Percentiles rank a stretch among this genome's conserved stretches.
Evolutionary conservation across 2,113 vertebrate species (phyloP).

Genomic region (Micronisus gabar): DNA sequence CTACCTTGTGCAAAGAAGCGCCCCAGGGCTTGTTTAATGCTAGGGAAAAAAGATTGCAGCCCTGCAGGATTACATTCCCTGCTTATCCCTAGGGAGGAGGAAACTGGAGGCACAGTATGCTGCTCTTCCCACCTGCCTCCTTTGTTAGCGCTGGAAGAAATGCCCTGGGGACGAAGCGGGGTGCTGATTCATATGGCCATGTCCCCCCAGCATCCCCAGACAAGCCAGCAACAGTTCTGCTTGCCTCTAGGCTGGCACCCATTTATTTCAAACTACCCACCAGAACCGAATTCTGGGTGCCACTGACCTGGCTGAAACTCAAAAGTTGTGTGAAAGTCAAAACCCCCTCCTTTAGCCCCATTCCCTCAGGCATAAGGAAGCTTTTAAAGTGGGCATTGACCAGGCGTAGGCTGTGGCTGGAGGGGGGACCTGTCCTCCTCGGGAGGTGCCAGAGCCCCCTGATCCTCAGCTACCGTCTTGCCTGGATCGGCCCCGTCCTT

Average conservation of each 20-base stretch:
- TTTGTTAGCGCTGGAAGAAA: neutral
- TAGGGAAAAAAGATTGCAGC: neutral
- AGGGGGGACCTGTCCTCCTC: neutral
- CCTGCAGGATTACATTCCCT: neutral
- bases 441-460: neutral
- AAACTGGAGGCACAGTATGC: fast-evolving
- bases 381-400: neutral
- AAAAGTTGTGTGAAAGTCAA: neutral
- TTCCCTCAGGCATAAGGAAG: neutral
- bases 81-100: neutral
- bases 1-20: neutral
- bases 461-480: neutral
- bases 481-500: neutral
- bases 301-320: neutral
- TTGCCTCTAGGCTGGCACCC: neutral
- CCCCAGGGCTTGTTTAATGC: neutral
- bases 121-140: neutral
- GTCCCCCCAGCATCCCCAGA: neutral
- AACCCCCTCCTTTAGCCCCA: neutral
- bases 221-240: neutral
- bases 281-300: neutral
- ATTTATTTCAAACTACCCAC: neutral
- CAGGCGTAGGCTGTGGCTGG: neutral
- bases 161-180: neutral
- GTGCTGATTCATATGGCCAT: neutral